These are phyloP conservation scores for Cephus runcator DNA, from an alignment of 2,888 invertebrate species.

Conservation along the genomic window DNA sequence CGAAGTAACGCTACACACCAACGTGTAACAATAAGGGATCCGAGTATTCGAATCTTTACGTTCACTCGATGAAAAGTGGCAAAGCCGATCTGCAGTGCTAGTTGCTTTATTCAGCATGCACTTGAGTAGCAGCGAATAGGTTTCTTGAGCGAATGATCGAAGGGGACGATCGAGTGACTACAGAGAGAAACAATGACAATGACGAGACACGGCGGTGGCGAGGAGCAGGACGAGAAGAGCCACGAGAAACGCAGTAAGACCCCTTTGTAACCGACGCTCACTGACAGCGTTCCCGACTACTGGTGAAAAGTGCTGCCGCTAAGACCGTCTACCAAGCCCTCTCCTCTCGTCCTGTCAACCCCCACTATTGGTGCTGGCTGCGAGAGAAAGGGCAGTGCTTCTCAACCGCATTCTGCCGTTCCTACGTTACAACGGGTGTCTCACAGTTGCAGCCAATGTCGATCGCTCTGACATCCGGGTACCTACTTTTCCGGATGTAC, in stretches of 20 bases:
- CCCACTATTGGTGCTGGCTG: conserved; percentile 35
- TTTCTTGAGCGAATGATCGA: neutral
- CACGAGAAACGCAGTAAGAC: conserved; percentile 4
- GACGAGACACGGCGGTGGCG: neutral
- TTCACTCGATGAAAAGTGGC: neutral
- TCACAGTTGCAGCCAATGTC: neutral
- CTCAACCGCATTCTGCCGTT: conserved; percentile 36
- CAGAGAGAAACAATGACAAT: neutral
- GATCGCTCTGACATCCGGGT: neutral
- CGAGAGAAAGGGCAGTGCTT: conserved; percentile 61
- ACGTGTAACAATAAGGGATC: neutral
- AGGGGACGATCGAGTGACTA: neutral
- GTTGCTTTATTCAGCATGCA: neutral
- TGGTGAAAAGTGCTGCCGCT: conserved; percentile 51
- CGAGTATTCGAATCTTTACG: neutral
- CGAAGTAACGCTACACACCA: neutral
- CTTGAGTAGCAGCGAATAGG: neutral
- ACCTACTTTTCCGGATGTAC: neutral
- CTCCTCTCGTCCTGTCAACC: conserved; percentile 19
- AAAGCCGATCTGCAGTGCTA: neutral
- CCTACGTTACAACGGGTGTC: neutral
- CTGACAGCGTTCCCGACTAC: conserved; percentile 48
- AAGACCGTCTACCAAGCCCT: conserved; percentile 39
- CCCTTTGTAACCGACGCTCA: conserved; percentile 44
- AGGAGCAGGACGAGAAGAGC: conserved; percentile 18